Conservation (phyloP, 2,888 invertebrate species). For the Chesias legatella region DNA sequence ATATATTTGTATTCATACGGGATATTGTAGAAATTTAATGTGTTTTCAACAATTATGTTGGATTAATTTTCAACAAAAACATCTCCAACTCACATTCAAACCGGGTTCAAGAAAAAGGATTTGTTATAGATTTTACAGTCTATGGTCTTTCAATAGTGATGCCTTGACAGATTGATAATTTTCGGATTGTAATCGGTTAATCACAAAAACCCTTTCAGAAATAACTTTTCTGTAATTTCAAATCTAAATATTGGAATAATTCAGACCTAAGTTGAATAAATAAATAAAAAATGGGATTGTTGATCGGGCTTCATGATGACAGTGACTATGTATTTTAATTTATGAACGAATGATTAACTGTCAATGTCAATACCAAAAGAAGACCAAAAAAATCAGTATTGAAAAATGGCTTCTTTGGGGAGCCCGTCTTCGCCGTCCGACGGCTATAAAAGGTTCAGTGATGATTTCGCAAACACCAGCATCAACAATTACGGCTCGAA, state of each 20-base stretch:
- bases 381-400: conserved; percentile 51
- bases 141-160: conserved; percentile 35
- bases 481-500: conserved; percentile 83
- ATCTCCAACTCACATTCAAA: conserved; percentile 73
- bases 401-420: conserved; percentile 78
- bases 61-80: conserved; percentile 62
- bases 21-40: conserved; percentile 33
- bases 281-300: too few relatives aligned
- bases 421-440: conserved; percentile 82
- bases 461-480: conserved; percentile 79
- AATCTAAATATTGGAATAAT: too few relatives aligned
- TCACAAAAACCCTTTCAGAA: conserved; percentile 18
- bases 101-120: conserved; percentile 75
- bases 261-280: too few relatives aligned
- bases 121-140: conserved; percentile 43
- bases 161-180: conserved; percentile 22
- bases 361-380: conserved; percentile 15
- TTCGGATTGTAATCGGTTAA: conserved; percentile 17
- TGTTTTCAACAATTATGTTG: conserved; percentile 48
- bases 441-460: conserved; percentile 83
- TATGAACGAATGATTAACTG: conserved; percentile 18
- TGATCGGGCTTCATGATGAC: too few relatives aligned
- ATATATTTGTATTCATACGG: conserved; percentile 37
- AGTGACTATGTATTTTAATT: too few relatives aligned
- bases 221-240: too few relatives aligned